Percentiles rank a stretch among this genome's conserved stretches.
Conservation (phyloP, 2,797 vertebrate genomes). For the Oryzias sinensis region DNA sequence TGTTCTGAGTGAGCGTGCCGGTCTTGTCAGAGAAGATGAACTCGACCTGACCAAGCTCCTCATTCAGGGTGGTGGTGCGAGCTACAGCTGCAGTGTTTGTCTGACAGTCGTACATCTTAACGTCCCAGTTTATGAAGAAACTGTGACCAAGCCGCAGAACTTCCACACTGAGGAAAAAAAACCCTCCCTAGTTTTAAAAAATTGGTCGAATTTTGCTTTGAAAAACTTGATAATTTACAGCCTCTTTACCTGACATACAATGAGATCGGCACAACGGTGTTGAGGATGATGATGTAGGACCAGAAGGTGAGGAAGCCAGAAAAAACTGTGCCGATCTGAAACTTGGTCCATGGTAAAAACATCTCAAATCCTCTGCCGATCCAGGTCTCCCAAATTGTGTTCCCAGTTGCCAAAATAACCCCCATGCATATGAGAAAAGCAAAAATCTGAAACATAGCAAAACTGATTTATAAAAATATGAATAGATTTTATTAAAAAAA, state of each 20-base stretch:
- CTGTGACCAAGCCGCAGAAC: slow-evolving; percentile 90
- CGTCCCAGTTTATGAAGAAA: slow-evolving; percentile 96
- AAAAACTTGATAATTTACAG: background rate
- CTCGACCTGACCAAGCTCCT: slow-evolving; percentile 92
- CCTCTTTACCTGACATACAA: slow-evolving; percentile 88
- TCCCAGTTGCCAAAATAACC: slow-evolving; percentile 87
- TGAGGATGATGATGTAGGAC: slow-evolving; percentile 95
- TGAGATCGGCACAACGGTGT: slow-evolving; percentile 94
- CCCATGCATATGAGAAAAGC: slow-evolving; percentile 92
- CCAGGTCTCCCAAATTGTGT: slow-evolving; percentile 87
- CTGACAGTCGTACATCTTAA: slow-evolving; percentile 83
- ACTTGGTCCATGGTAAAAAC: slow-evolving; percentile 83
- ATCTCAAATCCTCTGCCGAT: slow-evolving; percentile 85
- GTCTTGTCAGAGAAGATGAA: slow-evolving; percentile 95
- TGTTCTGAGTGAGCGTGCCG: slow-evolving; percentile 93
- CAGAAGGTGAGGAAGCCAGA: slow-evolving; percentile 93
- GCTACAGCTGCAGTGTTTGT: slow-evolving; percentile 82
- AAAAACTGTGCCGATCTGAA: slow-evolving; percentile 75
- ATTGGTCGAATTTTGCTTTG: too few relatives aligned
- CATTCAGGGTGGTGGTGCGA: slow-evolving; percentile 91
- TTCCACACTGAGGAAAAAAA: slow-evolving; percentile 80
- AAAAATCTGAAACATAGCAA: slow-evolving; percentile 82
- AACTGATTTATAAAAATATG: background rate
- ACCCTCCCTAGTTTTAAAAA: too few relatives aligned
- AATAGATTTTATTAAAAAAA: background rate